Evolutionary conservation across 1,140 invertebrate species (phyloP), one percentile per base, ranked within the genome.

Genomic region (Drosophila pandora): DNA sequence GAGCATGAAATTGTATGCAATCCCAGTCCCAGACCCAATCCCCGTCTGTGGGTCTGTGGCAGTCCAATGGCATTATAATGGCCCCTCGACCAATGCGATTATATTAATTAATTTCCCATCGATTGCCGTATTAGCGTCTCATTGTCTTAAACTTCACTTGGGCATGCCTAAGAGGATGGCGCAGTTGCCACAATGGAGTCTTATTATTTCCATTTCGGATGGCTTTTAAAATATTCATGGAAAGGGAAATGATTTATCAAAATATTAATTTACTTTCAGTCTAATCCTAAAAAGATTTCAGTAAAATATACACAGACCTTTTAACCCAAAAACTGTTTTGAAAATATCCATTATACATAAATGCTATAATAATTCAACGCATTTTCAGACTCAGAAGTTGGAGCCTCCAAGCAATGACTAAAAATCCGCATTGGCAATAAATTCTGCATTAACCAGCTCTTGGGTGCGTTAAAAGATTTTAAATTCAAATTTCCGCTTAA

Each of bases 21-120:
- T 57, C 56, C 52, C 32, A 55, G 48, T 49, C 57, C 48, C 25
- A 63, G 67, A 50, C 49, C 25, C 47, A 60, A 56, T 49, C 45
- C 61, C 57, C 47, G 17, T 43, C 48, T 23, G 32, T 13, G 43
- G 10, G 37, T 13, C 30, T 32, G 22, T 17, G 41, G 17, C 49
- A 41, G 50, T 56, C 53, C 32, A 34, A 43, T 59, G 56, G 56
- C 25, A 65, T 60, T 76, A 77, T 64, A 71, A 60, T 60, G 48
- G 53, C 56, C 57, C 55, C 41, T 47, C 32, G 30, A 45, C 57
- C 55, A 65, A 69, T 60, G 70, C 59, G 83, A 76, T 88, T 87
- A 82, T 78, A 81, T 82, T 87, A 78, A 88, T 87, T 87, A 88
- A 87, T 88, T 87, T 78, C 43, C 62, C 65, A 76, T 88, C 59